A percentile compares a stretch with the other conserved stretches of the same genome.
These are phyloP conservation scores for Tetranychus truncatus DNA, from an alignment of 2,888 invertebrate genomes.

Conservation along the genomic window DNA sequence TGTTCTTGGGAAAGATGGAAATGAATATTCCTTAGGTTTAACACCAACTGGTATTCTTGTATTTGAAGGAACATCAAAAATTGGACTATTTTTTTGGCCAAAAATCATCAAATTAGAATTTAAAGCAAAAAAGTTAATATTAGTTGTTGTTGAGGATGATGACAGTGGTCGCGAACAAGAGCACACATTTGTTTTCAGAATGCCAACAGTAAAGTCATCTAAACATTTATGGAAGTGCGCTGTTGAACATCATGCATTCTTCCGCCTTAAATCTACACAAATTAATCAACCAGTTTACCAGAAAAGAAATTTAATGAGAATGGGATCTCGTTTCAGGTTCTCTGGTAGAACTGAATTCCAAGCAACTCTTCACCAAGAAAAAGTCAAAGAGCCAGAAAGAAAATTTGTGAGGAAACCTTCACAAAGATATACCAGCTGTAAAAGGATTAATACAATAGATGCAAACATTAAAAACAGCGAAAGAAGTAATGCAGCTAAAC, in stretches of 20 bases:
- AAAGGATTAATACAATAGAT: not conserved
- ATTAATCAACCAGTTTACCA: constrained; percentile 56
- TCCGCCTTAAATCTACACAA: constrained; percentile 50
- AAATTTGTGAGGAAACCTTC: constrained; percentile 80
- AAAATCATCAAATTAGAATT: constrained; percentile 95
- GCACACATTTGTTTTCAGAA: constrained; percentile 88
- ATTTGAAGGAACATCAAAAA: constrained; percentile 87
- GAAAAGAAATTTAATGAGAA: constrained; percentile 86
- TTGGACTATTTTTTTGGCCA: constrained; percentile 96
- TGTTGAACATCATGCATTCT: constrained; percentile 97
- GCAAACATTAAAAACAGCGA: no score
- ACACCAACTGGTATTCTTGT: constrained; percentile 97
- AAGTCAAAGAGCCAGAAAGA: constrained; percentile 58
- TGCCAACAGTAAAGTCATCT: constrained; percentile 91
- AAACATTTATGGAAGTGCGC: constrained; percentile 99
- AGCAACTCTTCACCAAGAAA: constrained; percentile 56
- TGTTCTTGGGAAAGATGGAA: constrained; percentile 90
- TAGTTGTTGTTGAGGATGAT: constrained; percentile 95
- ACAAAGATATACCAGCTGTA: constrained; percentile 75
- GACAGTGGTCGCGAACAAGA: constrained; percentile 68
- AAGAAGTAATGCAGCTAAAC: not conserved
- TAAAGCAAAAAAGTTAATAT: constrained; percentile 85
- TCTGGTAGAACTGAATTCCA: constrained; percentile 89
- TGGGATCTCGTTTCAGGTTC: constrained; percentile 91
- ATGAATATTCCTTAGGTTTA: constrained; percentile 83